These are phyloP conservation scores for Leguminivora glycinivorella DNA, from an alignment of 1,140 invertebrate species.

Conservation along the genomic window DNA sequence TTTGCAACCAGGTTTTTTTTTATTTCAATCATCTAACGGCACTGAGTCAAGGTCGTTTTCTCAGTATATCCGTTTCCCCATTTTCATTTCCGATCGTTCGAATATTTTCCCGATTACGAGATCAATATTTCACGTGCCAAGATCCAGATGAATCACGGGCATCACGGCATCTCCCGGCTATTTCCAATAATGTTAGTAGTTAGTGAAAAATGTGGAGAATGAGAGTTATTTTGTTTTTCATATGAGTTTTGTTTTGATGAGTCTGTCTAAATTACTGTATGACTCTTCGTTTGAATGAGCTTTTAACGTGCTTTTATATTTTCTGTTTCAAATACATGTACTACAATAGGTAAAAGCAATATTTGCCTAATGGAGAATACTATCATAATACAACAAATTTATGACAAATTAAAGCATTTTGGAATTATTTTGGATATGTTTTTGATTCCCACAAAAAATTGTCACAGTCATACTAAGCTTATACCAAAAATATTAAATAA, in stretches of 20 bases:
- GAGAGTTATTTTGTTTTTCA: slow-evolving; percentile 6
- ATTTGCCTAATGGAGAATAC: no score
- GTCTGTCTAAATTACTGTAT: background rate
- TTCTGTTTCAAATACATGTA: no score
- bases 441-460: no score
- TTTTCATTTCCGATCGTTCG: background rate
- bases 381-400: no score
- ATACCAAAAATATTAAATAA: background rate
- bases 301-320: background rate
- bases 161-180: slow-evolving; percentile 1
- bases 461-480: no score
- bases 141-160: slow-evolving; percentile 15
- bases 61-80: background rate
- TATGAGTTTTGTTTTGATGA: slow-evolving; percentile 6
- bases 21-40: background rate
- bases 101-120: slow-evolving; percentile 15
- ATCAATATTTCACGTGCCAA: slow-evolving; percentile 5
- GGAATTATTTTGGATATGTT: no score
- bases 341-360: background rate
- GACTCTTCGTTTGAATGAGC: background rate
- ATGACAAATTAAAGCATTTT: no score
- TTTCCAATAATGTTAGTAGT: slow-evolving; percentile 8
- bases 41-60: background rate
- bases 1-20: no score
- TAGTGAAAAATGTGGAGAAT: slow-evolving; percentile 14